phyloP scores from a whole-genome alignment of 2,113 vertebrate genomes.

The Salvelinus namaycush region DNA sequence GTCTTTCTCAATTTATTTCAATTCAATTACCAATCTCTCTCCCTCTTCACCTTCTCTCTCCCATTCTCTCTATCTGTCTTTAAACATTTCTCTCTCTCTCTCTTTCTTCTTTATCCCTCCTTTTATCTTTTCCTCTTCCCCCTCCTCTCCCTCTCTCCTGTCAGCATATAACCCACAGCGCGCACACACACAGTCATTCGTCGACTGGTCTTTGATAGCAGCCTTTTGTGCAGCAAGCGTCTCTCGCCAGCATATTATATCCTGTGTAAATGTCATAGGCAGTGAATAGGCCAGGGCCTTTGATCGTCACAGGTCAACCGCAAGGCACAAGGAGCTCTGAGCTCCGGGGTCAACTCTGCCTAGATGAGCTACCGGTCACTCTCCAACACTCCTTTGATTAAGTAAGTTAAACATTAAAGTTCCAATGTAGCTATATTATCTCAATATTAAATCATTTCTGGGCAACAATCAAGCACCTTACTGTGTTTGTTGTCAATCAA shows the following conservation, averaged over 20 bases:
- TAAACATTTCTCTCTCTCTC: neutral
- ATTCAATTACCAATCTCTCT: neutral
- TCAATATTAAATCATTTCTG: no score
- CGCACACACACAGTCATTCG: constrained; percentile 12
- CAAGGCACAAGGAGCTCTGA: constrained; percentile 41
- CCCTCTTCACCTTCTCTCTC: constrained; percentile 13
- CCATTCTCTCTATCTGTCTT: neutral
- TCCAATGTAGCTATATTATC: no score
- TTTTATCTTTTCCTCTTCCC: neutral
- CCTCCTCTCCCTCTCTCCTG: constrained; percentile 15
- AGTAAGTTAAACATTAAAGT: constrained; percentile 60
- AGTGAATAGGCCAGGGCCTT: constrained; percentile 34
- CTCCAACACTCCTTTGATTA: constrained; percentile 45
- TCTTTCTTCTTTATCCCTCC: neutral
- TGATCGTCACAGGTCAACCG: constrained; percentile 14
- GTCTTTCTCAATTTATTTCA: neutral
- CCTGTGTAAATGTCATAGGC: constrained; percentile 67
- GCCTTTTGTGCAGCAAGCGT: constrained; percentile 54
- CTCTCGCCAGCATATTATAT: constrained; percentile 63
- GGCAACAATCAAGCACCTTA: no score
- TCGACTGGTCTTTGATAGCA: constrained; percentile 57
- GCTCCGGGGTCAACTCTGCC: constrained; percentile 28
- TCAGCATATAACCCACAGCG: constrained; percentile 36
- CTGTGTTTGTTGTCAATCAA: no score
- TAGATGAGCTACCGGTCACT: constrained; percentile 43